These are phyloP conservation scores for Astur gentilis DNA, from an alignment of 2,113 vertebrate species.

Conservation along the genomic window DNA sequence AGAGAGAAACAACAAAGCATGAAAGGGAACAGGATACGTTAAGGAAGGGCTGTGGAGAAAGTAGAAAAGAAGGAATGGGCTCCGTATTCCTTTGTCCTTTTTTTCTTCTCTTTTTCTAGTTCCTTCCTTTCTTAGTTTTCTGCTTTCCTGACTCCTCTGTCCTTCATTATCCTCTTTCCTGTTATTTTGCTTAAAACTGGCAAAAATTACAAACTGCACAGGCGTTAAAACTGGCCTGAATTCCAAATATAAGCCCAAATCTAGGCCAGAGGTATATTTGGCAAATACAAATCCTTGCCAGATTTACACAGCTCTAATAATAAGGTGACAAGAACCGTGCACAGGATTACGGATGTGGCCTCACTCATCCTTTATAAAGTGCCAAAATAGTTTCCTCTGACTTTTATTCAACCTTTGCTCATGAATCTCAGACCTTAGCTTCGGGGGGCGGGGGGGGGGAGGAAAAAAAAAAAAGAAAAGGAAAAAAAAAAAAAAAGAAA, in stretches of 20 bases:
- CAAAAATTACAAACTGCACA: not conserved
- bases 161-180: slow-evolving; percentile 17
- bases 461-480: too few species aligned
- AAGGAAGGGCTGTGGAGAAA: not conserved
- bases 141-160: not conserved
- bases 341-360: not conserved
- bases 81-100: not conserved
- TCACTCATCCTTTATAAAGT: not conserved
- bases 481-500: too few species aligned
- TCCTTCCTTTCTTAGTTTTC: not conserved
- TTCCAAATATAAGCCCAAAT: slow-evolving; percentile 6
- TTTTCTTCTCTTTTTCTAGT: not conserved
- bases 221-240: not conserved
- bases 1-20: fast-evolving
- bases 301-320: not conserved
- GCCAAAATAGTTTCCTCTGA: not conserved
- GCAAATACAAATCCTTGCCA: slow-evolving; percentile 34
- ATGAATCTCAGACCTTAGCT: not conserved
- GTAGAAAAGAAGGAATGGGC: not conserved
- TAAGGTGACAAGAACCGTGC: not conserved
- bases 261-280: slow-evolving; percentile 23
- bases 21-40: not conserved
- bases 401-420: not conserved
- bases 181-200: slow-evolving; percentile 5
- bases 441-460: fast-evolving